Evolutionary conservation across 2,113 vertebrate genomes (phyloP).

Genomic region (Planiliza haematocheilus): DNA sequence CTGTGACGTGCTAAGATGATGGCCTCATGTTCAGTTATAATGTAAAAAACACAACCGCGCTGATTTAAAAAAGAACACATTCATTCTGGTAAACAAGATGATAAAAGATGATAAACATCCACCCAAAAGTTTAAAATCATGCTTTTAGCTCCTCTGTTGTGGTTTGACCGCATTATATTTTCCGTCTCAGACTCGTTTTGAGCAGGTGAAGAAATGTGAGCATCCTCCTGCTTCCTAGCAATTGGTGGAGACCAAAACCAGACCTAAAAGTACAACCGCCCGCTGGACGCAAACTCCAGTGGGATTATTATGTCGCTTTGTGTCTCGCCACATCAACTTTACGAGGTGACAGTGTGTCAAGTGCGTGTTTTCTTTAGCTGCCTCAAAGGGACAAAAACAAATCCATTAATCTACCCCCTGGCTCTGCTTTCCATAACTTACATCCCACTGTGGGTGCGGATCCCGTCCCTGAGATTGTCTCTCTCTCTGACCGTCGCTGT

Average conservation of each 20-base stretch:
- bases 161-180: no score
- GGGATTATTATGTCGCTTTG: neutral
- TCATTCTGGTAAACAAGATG: no score
- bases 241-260: neutral
- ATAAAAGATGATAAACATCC: no score
- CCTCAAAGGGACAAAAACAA: no score
- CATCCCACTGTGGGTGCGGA: neutral
- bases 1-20: no score
- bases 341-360: neutral
- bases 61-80: no score
- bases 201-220: no score
- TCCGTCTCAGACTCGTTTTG: no score
- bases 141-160: no score
- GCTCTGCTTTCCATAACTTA: constrained; percentile 3
- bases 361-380: neutral
- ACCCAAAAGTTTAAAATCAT: no score
- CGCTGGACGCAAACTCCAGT: neutral
- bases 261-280: neutral
- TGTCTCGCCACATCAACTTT: neutral
- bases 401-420: neutral
- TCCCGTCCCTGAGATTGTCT: neutral
- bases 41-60: no score
- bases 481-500: constrained; percentile 16
- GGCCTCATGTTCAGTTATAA: no score
- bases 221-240: neutral